Base-by-base conservation (phyloP, 2,797 vertebrate genomes). In the Myripristis murdjan region DNA sequence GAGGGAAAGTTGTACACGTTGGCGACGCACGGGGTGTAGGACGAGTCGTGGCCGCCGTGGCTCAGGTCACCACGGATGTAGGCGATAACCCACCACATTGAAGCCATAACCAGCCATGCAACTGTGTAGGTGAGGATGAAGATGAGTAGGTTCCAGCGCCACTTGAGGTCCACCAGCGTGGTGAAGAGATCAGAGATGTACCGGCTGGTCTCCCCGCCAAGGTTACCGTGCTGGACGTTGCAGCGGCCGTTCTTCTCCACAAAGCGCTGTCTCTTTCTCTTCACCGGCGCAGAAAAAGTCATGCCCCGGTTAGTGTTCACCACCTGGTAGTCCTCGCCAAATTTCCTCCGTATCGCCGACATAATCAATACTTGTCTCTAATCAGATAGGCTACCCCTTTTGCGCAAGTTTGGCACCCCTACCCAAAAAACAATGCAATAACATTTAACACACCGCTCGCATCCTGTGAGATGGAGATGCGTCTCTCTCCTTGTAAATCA, bases 1-100 rank as follows among this genome's bases (percentile, higher is more conserved):
- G 96, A 97, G 16, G 96, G 96, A 63, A 97, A 97, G 95, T 97
- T 97, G 95, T 97, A 96, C 23, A 97, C 97, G 58, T 97, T 97
- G 83, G 96, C 95, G 72, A 97, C 96, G 12, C 96, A 97, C 0
- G 97, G 96, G 0, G 89, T 95, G 91, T 97, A 95, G 12, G 93
- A 78, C 15, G 82, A 41, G 6, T 94, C 94, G 43, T 95, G 96
- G 23, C 90, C 92, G 22, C 87, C 82, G 75, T 82, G 87, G 24
- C 94, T 94, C 68, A 97, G 88, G 92, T 97, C 97, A 0, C 97
- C 97, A 0, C 97, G 94, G 81, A 97, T 92, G 80, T 93, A 96
- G 1, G 96, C 97, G 11, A 97, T 97, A 69, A 95, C 93, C 96
- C 97, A 97, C 97, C 97, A 97, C 97, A 97, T 96, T 0, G 94